Conservation (phyloP, 2,113 vertebrate genomes). For the Eudyptes chrysolophus region DNA sequence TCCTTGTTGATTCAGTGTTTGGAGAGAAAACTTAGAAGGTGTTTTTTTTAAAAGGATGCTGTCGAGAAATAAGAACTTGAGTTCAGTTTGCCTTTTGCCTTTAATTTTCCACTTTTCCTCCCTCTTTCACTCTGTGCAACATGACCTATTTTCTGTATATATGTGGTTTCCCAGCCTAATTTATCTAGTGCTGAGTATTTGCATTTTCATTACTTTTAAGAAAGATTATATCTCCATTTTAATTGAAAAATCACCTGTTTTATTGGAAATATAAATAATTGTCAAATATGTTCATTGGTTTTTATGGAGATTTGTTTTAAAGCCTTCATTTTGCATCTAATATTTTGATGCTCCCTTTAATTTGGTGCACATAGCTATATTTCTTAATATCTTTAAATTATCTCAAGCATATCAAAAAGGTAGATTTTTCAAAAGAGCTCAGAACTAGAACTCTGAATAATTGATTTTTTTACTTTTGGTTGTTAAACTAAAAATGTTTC, state of each 20-base stretch:
- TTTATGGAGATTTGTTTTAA: slow-evolving; percentile 17
- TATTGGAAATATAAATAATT: slow-evolving; percentile 26
- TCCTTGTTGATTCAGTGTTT: slow-evolving; percentile 27
- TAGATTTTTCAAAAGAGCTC: slow-evolving; percentile 31
- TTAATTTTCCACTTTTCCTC: background rate
- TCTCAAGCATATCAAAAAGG: slow-evolving; percentile 25
- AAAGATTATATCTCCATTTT: slow-evolving; percentile 30
- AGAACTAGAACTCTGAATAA: slow-evolving; percentile 21
- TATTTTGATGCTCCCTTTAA: slow-evolving; percentile 6
- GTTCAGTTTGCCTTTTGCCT: slow-evolving; percentile 8
- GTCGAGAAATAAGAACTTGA: background rate
- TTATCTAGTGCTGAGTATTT: background rate
- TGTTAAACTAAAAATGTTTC: slow-evolving; percentile 11
- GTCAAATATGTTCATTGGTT: background rate
- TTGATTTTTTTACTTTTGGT: slow-evolving; percentile 14
- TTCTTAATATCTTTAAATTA: slow-evolving; percentile 27
- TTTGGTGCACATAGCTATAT: background rate
- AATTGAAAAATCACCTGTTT: slow-evolving; percentile 44
- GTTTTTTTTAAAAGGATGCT: background rate
- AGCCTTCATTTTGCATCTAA: background rate
- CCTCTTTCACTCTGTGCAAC: background rate
- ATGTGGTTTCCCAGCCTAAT: slow-evolving; percentile 10
- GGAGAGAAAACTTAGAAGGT: slow-evolving; percentile 13
- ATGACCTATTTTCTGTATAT: slow-evolving; percentile 41
- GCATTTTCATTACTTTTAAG: slow-evolving; percentile 46